Percentiles rank a stretch among this genome's conserved stretches.
Evolutionary conservation across 2,888 invertebrate genomes (phyloP).

Genomic region (Watsonalla binaria): DNA sequence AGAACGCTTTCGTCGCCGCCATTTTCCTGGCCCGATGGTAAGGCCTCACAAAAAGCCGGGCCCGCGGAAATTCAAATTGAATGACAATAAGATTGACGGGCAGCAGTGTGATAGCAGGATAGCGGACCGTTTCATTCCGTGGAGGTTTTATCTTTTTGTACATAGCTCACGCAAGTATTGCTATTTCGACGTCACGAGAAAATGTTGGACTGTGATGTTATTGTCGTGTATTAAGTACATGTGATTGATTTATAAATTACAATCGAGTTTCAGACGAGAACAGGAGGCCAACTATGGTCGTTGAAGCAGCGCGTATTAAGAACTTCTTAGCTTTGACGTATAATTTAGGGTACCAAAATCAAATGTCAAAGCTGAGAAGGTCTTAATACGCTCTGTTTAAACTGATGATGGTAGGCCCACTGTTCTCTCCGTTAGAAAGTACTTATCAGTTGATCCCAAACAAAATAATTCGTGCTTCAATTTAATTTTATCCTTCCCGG

Average conservation of each 20-base stretch:
- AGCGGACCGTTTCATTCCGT: slow-evolving; percentile 54
- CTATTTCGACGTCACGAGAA: slow-evolving; percentile 40
- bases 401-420: too few relatives aligned
- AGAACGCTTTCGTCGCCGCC: slow-evolving; percentile 13
- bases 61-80: slow-evolving; percentile 72
- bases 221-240: not conserved
- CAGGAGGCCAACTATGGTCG: too few relatives aligned
- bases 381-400: too few relatives aligned
- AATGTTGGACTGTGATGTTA: not conserved
- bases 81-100: slow-evolving; percentile 76
- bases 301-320: too few relatives aligned
- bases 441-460: too few relatives aligned
- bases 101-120: slow-evolving; percentile 53
- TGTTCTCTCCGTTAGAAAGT: too few relatives aligned
- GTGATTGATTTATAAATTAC: not conserved
- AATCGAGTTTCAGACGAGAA: not conserved
- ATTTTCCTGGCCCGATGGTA: slow-evolving; percentile 24
- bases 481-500: too few relatives aligned
- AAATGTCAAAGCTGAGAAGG: too few relatives aligned
- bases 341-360: too few relatives aligned
- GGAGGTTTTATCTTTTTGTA: slow-evolving; percentile 28
- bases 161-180: slow-evolving; percentile 40
- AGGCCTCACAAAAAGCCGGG: slow-evolving; percentile 53
- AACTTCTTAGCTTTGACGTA: too few relatives aligned
- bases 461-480: too few relatives aligned